Evolutionary conservation across 2,888 invertebrate species (phyloP), one percentile per base, ranked within the genome.

Genomic region (Emesis russula): DNA sequence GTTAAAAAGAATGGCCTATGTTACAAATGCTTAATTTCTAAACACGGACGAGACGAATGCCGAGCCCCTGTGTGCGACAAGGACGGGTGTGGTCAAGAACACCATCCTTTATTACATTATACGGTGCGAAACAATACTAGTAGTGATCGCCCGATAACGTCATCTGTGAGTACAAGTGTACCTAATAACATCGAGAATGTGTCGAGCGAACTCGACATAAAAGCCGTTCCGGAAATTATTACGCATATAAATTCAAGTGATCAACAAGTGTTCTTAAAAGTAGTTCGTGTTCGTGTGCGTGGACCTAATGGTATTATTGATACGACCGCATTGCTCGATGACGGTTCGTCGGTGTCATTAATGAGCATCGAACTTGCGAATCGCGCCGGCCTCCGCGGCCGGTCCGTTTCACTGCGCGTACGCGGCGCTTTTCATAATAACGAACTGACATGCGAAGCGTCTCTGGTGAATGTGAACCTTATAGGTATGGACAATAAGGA

Each of bases 281-380:
- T 63, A 15, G 63, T 63, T 3, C 6, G 18, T 25, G 25, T 63
- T 63, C 63, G 63, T 63, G 9, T 63, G 13, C 71, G 85, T 7
- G 94, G 94, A 38, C 93, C 92, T 31, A 90, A 92, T 25, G 92
- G 94, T 68, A 78, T 70, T 2, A 9, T 92, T 0, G 80, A 66
- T 18, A 53, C 86, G 1, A 81, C 25, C 48, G 95, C 94, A 9
- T 79, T 95, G 1, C 83, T 95, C 0, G 95, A 95, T 48, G 94
- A 94, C 58, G 95, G 94, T 1, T 91, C 95, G 0, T 92, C 93
- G 1, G 93, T 95, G 11, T 81, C 92, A 2, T 18, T 95, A 11
- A 89, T 95, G 38, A 91, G 90, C 68, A 63, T 48, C 0, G 38
- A 53, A 6, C 85, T 95, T 0, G 94, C 18, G 25, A 18, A 18